Percentiles rank a stretch among this genome's conserved stretches.
phyloP scores from a whole-genome alignment of 37 sponge, comb jelly and placozoan species.

The Chondrosia reniformis region DNA sequence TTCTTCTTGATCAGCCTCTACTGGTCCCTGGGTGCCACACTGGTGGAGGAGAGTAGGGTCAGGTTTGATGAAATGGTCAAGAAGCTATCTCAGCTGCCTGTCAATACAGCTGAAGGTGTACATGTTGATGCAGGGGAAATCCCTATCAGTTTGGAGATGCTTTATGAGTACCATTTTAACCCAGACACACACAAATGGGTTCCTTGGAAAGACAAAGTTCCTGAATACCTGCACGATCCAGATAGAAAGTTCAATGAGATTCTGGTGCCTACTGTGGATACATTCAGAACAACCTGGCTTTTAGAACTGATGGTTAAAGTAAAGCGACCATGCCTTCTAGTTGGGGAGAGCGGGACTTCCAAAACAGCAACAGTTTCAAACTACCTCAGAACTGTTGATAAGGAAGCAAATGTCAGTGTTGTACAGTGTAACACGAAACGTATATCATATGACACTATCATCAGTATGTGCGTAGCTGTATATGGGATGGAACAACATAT shows the following conservation, averaged over 20 bases:
- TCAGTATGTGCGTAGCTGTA: neutral
- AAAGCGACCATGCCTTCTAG: conserved; percentile 84
- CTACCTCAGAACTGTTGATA: conserved; percentile 81
- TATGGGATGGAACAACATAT: no score
- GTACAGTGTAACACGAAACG: no score
- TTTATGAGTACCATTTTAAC: conserved; percentile 93
- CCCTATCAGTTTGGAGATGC: conserved; percentile 74
- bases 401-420: conserved; percentile 67
- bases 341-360: conserved; percentile 98
- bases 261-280: conserved; percentile 97
- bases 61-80: conserved; percentile 91
- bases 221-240: conserved; percentile 86
- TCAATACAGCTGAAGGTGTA: conserved; percentile 63
- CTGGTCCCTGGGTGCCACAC: conserved; percentile 93
- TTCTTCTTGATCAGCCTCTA: conserved; percentile 79
- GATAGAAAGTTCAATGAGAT: conserved; percentile 87
- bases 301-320: conserved; percentile 91
- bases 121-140: conserved; percentile 79
- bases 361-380: conserved; percentile 95
- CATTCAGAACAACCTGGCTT: conserved; percentile 93
- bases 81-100: conserved; percentile 63
- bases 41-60: conserved; percentile 86
- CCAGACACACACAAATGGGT: conserved; percentile 64
- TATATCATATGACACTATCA: neutral
- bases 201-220: conserved; percentile 89